phyloP scores from a whole-genome alignment of 1,140 invertebrate species.

The Lepidurus couesii region DNA sequence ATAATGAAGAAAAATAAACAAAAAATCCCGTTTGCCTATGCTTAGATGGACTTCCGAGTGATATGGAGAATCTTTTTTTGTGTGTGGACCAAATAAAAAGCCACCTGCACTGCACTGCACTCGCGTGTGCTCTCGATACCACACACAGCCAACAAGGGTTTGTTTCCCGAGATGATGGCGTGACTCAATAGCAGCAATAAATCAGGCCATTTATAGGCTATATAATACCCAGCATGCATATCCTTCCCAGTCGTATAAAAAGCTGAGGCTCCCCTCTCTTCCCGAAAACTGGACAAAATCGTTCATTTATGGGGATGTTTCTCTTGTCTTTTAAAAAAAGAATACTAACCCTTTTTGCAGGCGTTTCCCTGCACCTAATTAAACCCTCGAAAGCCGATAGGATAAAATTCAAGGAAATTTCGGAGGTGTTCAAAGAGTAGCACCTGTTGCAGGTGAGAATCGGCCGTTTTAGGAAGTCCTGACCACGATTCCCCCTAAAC shows the following conservation, averaged over 20 bases:
- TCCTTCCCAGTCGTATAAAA: neutral
- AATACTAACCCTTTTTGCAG: neutral
- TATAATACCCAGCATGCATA: slow-evolving; percentile 10
- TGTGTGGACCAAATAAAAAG: neutral
- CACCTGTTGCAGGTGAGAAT: slow-evolving; percentile 17
- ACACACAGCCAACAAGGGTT: neutral
- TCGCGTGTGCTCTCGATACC: slow-evolving; percentile 17
- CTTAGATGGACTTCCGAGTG: neutral
- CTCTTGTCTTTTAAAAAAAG: neutral
- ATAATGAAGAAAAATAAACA: neutral
- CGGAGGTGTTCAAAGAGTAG: neutral
- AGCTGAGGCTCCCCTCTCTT: neutral
- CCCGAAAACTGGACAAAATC: neutral
- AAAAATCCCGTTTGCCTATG: neutral
- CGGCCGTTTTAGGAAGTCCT: neutral
- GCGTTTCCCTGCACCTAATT: neutral
- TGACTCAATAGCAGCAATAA: slow-evolving; percentile 4
- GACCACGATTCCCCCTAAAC: too few species aligned
- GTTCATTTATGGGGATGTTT: too few species aligned
- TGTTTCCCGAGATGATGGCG: slow-evolving; percentile 16
- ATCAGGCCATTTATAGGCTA: slow-evolving; percentile 15
- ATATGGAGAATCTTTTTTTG: neutral
- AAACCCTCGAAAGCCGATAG: neutral
- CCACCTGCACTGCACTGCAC: neutral
- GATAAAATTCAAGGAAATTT: neutral